These are phyloP conservation scores for Smutsia temminckii DNA, from an alignment of 2,797 vertebrate species.

Conservation along the genomic window DNA sequence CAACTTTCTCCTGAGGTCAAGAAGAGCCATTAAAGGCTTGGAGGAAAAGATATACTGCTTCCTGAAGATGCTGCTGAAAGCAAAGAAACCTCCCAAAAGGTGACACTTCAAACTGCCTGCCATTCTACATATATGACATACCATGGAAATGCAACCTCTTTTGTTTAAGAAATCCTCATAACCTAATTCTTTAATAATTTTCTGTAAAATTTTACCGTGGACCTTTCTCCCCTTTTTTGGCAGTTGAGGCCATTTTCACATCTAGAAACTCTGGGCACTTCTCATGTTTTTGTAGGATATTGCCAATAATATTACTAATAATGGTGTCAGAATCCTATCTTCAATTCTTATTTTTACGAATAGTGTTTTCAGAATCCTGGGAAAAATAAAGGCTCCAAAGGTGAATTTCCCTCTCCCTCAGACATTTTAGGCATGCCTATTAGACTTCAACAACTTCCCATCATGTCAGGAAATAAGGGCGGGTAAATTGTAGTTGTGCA, in stretches of 20 bases:
- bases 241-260: not conserved
- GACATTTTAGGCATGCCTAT: not conserved
- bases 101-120: not conserved
- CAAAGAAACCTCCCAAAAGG: not conserved
- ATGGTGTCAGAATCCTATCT: not conserved
- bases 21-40: not conserved
- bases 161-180: not conserved
- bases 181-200: not conserved
- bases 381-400: not conserved
- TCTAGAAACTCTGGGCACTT: not conserved
- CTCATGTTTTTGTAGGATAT: not conserved
- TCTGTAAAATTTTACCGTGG: not conserved
- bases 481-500: not conserved
- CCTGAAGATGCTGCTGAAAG: not conserved
- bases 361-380: not conserved
- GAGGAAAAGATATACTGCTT: not conserved
- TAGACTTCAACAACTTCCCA: not conserved
- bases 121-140: not conserved
- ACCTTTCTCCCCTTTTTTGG: not conserved
- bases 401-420: not conserved
- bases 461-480: not conserved
- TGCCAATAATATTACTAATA: not conserved
- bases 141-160: too few relatives aligned
- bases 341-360: not conserved
- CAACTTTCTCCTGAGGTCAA: not conserved